phyloP scores from a whole-genome alignment of 2,113 vertebrate species.

The Peromyscus californicus region DNA sequence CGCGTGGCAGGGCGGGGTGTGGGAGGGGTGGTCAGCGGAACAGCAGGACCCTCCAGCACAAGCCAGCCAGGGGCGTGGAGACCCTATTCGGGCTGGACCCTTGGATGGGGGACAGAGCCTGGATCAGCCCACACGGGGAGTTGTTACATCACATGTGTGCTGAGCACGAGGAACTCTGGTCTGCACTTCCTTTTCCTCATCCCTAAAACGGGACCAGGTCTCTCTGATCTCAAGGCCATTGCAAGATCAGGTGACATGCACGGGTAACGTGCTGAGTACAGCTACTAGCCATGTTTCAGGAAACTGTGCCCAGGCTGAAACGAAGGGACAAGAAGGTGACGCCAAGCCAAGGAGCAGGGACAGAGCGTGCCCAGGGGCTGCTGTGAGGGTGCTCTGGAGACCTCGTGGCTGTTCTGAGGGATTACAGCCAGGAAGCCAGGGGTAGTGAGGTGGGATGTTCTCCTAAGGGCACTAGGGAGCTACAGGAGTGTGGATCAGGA shows the following conservation, averaged over 20 bases:
- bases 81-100: rapidly evolving
- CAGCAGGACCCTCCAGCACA: background rate
- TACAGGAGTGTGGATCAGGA: slow-evolving; percentile 8
- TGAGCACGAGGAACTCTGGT: background rate
- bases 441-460: background rate
- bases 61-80: rapidly evolving
- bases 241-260: background rate
- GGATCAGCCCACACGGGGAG: background rate
- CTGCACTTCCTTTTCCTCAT: background rate
- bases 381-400: background rate
- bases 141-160: rapidly evolving
- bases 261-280: rapidly evolving
- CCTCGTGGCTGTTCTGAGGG: background rate
- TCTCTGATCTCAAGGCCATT: background rate
- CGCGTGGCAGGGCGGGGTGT: slow-evolving; percentile 75
- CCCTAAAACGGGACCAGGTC: slow-evolving; percentile 42
- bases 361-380: background rate
- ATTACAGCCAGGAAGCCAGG: background rate
- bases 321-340: background rate
- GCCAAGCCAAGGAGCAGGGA: background rate
- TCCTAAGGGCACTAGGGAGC: slow-evolving; percentile 13
- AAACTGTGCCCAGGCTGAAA: background rate
- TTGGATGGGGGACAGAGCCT: background rate
- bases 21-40: slow-evolving; percentile 83
- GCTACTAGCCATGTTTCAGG: rapidly evolving